Base-by-base conservation (phyloP, 2,113 vertebrate species). In the Camarhynchus parvulus region DNA sequence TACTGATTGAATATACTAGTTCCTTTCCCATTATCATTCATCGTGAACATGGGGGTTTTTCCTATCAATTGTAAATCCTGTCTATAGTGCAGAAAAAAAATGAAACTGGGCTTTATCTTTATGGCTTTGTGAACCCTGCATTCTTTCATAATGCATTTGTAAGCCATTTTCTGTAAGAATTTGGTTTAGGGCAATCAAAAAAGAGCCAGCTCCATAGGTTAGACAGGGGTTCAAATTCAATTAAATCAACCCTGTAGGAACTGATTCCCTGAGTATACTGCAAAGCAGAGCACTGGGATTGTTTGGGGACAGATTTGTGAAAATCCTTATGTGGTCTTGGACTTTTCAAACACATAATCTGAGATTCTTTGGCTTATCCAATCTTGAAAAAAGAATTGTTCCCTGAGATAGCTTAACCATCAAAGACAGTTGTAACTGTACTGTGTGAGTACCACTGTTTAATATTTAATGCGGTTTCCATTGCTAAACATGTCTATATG, bases 121-220 rank as follows among this genome's bases (percentile, higher is more conserved):
- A 83, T 80, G 85, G 27, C 33, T 96, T 68, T 93, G 72, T 81
- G 72, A 92, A 78, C 56, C 19, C 41, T 78, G 50, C 47, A 72
- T 91, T 86, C 52, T 89, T 92, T 87, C 72, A 75, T 83, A 63
- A 81, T 92, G 72, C 33, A 63, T 86, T 95, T 87, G 44, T 84
- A 83, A 94, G 85, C 59, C 63, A 49, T 77, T 85, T 89, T 82
- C 75, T 86, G 75, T 94, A 85, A 90, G 88, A 95, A 88, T 73
- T 70, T 91, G 67, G 93, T 97, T 95, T 95, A 94, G 46, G 64
- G 82, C 84, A 92, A 95, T 83, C 84, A 89, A 83, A 97, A 89
- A 90, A 67, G 87, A 87, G 70, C 41, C 75, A 94, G 78, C 67
- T 92, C 53, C 2, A 21, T 66, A 70, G 70, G 75, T 73, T 87